A percentile compares a stretch with the other conserved stretches of the same genome.
These are phyloP conservation scores for Stichopus horrens DNA, from an alignment of 53 echinoderm and acorn worm species.

Conservation along the genomic window DNA sequence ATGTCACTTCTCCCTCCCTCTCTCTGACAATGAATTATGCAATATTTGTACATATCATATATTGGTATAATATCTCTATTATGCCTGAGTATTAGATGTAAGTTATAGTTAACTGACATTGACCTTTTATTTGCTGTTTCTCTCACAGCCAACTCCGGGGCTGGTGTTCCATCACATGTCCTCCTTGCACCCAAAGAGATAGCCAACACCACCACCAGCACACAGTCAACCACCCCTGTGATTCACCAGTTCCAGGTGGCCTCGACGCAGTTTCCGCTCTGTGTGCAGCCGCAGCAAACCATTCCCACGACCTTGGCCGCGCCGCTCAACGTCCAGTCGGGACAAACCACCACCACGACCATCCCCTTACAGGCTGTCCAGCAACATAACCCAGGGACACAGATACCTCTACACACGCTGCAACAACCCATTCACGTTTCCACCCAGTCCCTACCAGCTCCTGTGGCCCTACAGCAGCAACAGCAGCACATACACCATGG, in stretches of 20 bases:
- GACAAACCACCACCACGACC: background rate
- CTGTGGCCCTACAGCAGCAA: background rate
- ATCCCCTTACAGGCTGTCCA: background rate
- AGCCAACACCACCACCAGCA: background rate
- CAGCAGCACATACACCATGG: slow-evolving; percentile 17
- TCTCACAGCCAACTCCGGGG: background rate
- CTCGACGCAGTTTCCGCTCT: background rate
- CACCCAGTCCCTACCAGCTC: background rate
- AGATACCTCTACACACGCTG: background rate
- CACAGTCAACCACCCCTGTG: background rate
- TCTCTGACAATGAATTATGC: too few relatives aligned
- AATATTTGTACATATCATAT: too few relatives aligned
- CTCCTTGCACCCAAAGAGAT: slow-evolving; percentile 7
- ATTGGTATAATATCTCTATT: too few relatives aligned
- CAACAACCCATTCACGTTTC: slow-evolving; percentile 19
- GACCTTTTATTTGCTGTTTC: background rate
- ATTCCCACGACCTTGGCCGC: background rate
- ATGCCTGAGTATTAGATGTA: too few relatives aligned
- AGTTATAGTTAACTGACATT: too few relatives aligned
- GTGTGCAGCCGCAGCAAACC: slow-evolving; percentile 14
- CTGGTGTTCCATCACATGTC: background rate
- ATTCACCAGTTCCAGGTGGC: slow-evolving; percentile 16
- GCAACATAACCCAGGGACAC: background rate
- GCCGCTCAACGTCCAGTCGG: background rate
- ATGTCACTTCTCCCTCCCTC: too few relatives aligned